Evolutionary conservation across 2,113 vertebrate species (phyloP).

Genomic region (Plecotus auritus): DNA sequence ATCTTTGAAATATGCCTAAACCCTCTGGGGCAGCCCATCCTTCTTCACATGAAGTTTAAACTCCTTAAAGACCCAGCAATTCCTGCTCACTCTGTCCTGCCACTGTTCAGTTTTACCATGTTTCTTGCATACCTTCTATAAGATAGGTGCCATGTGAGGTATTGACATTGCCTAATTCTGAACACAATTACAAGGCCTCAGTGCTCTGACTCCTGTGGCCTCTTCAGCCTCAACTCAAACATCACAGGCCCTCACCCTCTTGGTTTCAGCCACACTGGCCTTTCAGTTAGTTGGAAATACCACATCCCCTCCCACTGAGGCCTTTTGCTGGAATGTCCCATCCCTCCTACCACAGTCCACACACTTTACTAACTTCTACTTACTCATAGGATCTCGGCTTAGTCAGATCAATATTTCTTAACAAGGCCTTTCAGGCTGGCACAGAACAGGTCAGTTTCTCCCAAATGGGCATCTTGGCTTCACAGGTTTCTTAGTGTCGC

Average conservation of each 20-base stretch:
- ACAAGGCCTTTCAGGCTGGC: not conserved
- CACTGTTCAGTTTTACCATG: not conserved
- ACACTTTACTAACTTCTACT: not conserved
- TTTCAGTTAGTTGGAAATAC: conserved; percentile 15
- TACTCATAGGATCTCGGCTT: not conserved
- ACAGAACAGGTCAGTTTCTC: not conserved
- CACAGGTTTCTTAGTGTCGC: not conserved
- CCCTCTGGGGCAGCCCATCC: not conserved
- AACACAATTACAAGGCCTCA: not conserved
- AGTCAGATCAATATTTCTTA: not conserved
- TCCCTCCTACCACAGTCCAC: not conserved
- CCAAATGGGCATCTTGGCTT: not conserved
- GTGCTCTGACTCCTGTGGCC: not conserved
- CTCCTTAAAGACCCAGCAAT: not conserved
- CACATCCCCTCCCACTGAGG: not conserved
- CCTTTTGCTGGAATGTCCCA: not conserved
- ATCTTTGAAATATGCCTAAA: not conserved
- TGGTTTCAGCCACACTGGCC: not conserved
- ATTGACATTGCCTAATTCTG: not conserved
- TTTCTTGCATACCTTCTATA: not conserved
- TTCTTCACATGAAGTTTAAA: not conserved
- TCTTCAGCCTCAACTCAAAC: not conserved
- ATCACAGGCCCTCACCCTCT: not conserved
- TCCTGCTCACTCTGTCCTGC: not conserved
- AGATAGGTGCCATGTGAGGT: not conserved